Conservation (phyloP, 2,113 vertebrate species). For the Lynx canadensis region DNA sequence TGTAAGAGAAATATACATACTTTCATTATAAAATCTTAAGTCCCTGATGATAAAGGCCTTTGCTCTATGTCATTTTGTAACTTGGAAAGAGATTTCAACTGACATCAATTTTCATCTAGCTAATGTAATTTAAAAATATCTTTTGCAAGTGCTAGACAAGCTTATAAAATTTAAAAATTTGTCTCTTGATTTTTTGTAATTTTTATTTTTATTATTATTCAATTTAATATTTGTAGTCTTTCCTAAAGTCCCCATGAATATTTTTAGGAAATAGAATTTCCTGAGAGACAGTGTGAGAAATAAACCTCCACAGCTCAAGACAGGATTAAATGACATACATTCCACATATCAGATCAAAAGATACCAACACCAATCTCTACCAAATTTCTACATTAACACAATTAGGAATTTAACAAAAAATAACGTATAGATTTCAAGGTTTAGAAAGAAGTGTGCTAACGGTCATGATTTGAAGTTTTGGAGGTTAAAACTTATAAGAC, state of each 20-base stretch:
- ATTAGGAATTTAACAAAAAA: background rate
- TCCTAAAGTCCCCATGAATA: background rate
- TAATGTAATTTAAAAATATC: background rate
- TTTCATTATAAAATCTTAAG: background rate
- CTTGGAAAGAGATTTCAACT: background rate
- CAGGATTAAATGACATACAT: background rate
- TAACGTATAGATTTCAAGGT: background rate
- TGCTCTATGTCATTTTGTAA: background rate
- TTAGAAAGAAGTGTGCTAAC: background rate
- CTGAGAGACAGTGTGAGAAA: background rate
- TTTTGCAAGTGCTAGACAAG: background rate
- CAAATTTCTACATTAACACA: background rate
- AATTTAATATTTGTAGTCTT: background rate
- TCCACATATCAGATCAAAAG: background rate
- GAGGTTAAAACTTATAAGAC: background rate
- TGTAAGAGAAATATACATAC: background rate
- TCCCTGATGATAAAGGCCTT: background rate
- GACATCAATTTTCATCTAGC: background rate
- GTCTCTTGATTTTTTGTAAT: background rate
- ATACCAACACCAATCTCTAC: background rate
- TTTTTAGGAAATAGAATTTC: background rate
- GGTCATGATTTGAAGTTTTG: background rate
- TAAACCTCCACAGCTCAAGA: background rate
- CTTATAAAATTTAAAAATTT: background rate
- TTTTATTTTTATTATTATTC: background rate